These are phyloP conservation scores for Columbina picui DNA, from an alignment of 2,113 vertebrate genomes.

Conservation along the genomic window DNA sequence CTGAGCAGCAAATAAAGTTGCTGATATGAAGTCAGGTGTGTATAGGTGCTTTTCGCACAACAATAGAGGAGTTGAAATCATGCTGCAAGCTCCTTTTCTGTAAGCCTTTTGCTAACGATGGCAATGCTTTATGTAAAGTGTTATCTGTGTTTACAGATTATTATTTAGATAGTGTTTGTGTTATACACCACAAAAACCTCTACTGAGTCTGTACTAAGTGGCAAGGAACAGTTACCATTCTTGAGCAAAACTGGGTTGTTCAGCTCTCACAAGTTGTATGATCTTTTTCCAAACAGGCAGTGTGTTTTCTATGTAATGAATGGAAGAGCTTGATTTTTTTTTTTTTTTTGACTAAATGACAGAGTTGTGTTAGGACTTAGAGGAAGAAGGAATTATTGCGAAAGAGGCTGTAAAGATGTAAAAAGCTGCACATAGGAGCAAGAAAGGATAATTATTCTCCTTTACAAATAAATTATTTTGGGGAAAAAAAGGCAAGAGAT, in stretches of 20 bases:
- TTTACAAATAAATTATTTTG: not conserved
- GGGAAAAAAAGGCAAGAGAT: not conserved
- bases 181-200: not conserved
- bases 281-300: not conserved
- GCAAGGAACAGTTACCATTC: not conserved
- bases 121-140: not conserved
- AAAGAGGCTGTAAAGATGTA: not conserved
- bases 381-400: not conserved
- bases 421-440: not conserved
- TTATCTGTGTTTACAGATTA: not conserved
- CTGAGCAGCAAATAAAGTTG: not conserved
- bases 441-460: not conserved
- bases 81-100: not conserved
- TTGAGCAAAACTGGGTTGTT: not conserved
- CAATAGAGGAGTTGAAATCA: not conserved
- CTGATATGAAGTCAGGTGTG: not conserved
- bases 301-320: not conserved
- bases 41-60: not conserved
- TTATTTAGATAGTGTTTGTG: not conserved
- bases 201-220: not conserved
- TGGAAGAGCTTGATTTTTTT: not conserved
- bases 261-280: accelerated
- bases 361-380: not conserved
- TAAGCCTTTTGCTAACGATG: not conserved
- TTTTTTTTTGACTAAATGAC: not conserved